Percentiles rank a stretch among this genome's conserved stretches.
Conservation (phyloP, 2,113 vertebrate species). For the Uria lomvia region DNA sequence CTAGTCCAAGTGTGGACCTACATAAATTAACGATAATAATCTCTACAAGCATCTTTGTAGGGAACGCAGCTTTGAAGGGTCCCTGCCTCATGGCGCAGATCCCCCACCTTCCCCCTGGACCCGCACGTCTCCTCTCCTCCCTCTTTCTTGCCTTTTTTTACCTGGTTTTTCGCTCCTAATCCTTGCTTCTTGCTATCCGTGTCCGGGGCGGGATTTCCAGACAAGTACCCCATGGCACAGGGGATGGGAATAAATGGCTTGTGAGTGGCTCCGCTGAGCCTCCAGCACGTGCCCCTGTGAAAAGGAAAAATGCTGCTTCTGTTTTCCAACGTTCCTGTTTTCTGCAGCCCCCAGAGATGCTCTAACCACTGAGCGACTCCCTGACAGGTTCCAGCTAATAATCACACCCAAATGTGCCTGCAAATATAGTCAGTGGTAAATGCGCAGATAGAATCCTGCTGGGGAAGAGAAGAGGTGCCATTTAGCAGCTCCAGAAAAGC, state of each 20-base stretch:
- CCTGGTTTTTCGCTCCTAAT: neutral
- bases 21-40: neutral
- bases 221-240: neutral
- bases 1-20: neutral
- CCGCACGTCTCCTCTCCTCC: neutral
- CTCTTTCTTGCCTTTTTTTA: neutral
- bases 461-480: neutral
- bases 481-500: constrained; percentile 11
- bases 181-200: neutral
- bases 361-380: neutral
- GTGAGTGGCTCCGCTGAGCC: neutral
- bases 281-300: accelerated
- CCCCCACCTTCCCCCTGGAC: neutral
- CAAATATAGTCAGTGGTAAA: neutral
- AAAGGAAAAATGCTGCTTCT: neutral
- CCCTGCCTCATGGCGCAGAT: neutral
- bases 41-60: neutral
- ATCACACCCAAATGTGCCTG: neutral
- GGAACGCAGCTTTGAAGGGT: neutral
- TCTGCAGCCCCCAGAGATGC: neutral
- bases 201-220: neutral
- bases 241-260: neutral
- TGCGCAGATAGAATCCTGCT: neutral
- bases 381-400: neutral
- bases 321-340: neutral